A percentile compares a stretch with the other conserved stretches of the same genome.
Evolutionary conservation across 1,140 invertebrate species (phyloP).

Genomic region (Tetragonula clypearis): DNA sequence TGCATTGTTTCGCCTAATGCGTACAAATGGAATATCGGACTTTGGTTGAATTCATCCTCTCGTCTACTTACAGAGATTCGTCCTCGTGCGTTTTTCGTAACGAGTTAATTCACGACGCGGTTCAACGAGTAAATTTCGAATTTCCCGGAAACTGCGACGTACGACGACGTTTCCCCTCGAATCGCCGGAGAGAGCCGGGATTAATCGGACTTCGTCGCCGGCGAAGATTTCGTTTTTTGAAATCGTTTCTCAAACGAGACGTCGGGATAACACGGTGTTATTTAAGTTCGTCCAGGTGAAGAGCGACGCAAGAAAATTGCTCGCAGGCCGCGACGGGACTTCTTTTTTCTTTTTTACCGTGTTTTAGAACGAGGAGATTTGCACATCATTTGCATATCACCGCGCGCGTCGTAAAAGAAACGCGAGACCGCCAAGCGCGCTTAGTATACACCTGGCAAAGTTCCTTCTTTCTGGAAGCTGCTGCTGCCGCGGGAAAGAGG

Average conservation of each 20-base stretch:
- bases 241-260: neutral
- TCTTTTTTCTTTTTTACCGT: neutral
- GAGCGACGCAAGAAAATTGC: constrained; percentile 24
- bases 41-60: too few species aligned
- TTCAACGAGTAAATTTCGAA: too few species aligned
- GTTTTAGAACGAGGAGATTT: constrained; percentile 41
- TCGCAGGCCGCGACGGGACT: constrained; percentile 4
- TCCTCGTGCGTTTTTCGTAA: too few species aligned
- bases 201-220: neutral
- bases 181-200: neutral
- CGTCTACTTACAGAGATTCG: too few species aligned
- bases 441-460: too few species aligned
- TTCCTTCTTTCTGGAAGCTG: neutral
- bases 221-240: neutral
- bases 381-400: constrained; percentile 40
- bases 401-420: constrained; percentile 10
- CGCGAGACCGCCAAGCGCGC: neutral
- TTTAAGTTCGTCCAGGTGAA: neutral
- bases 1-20: too few species aligned
- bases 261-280: neutral
- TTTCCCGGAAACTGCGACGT: too few species aligned
- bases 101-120: too few species aligned
- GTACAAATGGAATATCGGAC: too few species aligned
- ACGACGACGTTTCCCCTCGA: neutral
- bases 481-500: neutral